Conservation (phyloP, 1,140 invertebrate species). For the Tetraneura akinire region DNA sequence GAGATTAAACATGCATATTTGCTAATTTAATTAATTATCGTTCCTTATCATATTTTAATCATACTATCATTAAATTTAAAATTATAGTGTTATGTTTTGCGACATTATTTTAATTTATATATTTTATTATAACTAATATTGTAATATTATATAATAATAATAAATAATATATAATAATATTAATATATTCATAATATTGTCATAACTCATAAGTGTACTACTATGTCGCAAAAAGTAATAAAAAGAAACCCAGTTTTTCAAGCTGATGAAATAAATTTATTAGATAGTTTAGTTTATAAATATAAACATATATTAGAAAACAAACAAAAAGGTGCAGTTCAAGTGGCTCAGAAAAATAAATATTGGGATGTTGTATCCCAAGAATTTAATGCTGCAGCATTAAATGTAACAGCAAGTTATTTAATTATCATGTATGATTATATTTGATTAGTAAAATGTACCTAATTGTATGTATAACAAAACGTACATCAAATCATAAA, state of each 20-base stretch:
- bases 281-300: neutral
- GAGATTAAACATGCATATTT: no score
- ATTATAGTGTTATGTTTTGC: no score
- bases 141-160: no score
- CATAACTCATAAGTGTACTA: no score
- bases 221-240: no score
- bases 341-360: neutral
- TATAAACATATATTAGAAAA: constrained; percentile 12
- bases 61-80: no score
- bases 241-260: neutral
- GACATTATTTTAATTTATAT: no score
- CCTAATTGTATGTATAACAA: neutral
- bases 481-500: neutral
- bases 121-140: no score
- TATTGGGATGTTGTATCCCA: neutral
- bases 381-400: neutral
- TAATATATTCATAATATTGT: no score
- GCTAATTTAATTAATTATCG: no score
- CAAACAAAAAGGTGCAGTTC: neutral
- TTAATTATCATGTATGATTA: neutral
- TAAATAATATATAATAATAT: no score
- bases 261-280: neutral
- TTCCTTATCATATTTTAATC: no score
- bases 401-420: neutral
- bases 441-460: neutral